Percentiles rank a stretch among this genome's conserved stretches.
Evolutionary conservation across 2,797 vertebrate species (phyloP).

Genomic region (Eurystomus glaucurus): DNA sequence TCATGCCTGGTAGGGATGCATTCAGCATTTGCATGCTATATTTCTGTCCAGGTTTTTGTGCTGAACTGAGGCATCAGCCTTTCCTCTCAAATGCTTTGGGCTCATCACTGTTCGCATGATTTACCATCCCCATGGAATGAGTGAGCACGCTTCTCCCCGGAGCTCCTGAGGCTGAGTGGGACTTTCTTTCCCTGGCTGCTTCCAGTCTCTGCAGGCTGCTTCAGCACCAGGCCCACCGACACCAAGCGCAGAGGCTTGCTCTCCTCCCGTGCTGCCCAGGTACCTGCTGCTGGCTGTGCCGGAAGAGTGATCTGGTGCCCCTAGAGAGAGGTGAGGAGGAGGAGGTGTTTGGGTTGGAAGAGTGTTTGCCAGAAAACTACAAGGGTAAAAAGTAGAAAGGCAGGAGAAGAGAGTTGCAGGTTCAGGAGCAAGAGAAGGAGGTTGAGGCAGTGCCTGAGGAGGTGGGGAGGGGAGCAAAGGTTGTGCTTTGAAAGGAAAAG

Average conservation of each 20-base stretch:
- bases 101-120: not conserved
- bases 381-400: not conserved
- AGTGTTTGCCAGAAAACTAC: not conserved
- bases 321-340: not conserved
- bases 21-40: not conserved
- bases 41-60: not conserved
- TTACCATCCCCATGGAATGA: fast-evolving
- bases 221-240: fast-evolving
- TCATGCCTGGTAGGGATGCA: not conserved
- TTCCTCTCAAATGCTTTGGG: not conserved
- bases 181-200: not conserved
- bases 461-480: not conserved
- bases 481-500: fast-evolving
- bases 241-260: fast-evolving
- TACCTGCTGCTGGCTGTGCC: not conserved
- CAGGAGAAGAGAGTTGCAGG: not conserved
- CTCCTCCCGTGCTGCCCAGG: not conserved
- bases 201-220: not conserved
- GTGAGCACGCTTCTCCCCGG: not conserved
- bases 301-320: not conserved
- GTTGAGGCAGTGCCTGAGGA: not conserved
- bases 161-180: not conserved
- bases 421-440: not conserved
- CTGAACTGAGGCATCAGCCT: not conserved
- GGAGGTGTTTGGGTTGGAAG: not conserved